Base-by-base conservation (phyloP, 35 echinoderm and acorn worm genomes). In the Acanthaster planci region DNA sequence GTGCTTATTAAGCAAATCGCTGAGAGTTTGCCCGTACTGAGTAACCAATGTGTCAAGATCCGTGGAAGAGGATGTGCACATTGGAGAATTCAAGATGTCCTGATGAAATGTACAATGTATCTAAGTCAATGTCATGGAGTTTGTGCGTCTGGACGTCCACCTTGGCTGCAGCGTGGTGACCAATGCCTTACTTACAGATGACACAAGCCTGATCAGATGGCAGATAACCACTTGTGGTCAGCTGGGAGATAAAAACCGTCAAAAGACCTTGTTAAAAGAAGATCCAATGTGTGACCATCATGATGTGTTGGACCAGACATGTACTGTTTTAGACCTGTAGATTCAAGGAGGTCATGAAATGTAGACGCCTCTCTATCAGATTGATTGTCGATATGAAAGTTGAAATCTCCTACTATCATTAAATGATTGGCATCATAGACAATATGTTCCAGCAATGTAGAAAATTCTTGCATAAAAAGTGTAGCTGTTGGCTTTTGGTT, bases 281-380 rank as follows among this genome's bases (percentile, higher is more conserved):
- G n/a, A n/a, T n/a, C n/a, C n/a, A n/a, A n/a, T n/a, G n/a, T n/a
- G n/a, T n/a, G n/a, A n/a, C n/a, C n/a, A n/a, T n/a, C n/a, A n/a
- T n/a, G n/a, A n/a, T n/a, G n/a, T n/a, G n/a, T n/a, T n/a, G n/a
- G n/a, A n/a, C n/a, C n/a, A n/a, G n/a, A n/a, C n/a, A n/a, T n/a
- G n/a, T n/a, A n/a, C n/a, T n/a, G n/a, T n/a, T 82, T 23, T 31
- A 82, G 51, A 29, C 79, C 79, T 34, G 79, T 51, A 27, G 79
- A 52, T 7, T n/a, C 22, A 18, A 82, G 15, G 17, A 82, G 44
- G 16, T 82, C 38, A 55, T 29, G 47, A 14, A 82, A 27, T 21
- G 21, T 51, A 22, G 52, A 21, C 29, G 79, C 51, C 44, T 82
- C 79, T n/a, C 52, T 8, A 31, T 82, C 79, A 80, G 39, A 22